Conservation (phyloP, 1,140 invertebrate species). For the Aplysia californica region DNA sequence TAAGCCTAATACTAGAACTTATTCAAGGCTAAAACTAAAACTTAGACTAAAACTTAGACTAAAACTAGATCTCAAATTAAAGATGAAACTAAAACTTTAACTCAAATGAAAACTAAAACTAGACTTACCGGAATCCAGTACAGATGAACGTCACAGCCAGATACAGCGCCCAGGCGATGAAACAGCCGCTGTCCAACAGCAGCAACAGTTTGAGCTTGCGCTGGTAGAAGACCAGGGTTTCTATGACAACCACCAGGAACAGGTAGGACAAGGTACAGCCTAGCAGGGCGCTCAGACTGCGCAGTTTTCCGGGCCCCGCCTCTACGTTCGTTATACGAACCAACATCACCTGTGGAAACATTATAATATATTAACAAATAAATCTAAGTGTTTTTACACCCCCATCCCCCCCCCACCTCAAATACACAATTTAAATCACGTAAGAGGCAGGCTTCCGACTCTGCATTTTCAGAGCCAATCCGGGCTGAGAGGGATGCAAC, state of each 20-base stretch:
- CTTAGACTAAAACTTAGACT: no score
- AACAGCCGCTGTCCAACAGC: constrained; percentile 30
- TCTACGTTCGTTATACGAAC: constrained; percentile 30
- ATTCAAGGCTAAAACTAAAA: no score
- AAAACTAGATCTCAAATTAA: no score
- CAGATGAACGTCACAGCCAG: constrained; percentile 33
- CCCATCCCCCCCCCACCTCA: no score
- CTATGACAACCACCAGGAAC: constrained; percentile 26
- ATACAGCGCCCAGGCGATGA: constrained; percentile 28
- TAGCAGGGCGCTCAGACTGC: constrained; percentile 23
- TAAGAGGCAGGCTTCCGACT: no score
- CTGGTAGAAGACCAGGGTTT: constrained; percentile 29
- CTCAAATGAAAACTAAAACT: background rate
- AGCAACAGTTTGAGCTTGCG: constrained; percentile 24
- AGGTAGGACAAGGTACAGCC: constrained; percentile 29
- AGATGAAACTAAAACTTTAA: no score
- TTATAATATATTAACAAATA: no score
- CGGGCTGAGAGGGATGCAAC: no score
- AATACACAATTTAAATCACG: no score
- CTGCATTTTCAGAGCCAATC: no score
- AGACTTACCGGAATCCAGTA: constrained; percentile 28
- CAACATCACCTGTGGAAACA: constrained; percentile 26
- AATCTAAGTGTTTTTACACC: no score
- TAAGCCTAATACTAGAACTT: no score
- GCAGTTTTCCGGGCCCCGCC: constrained; percentile 25